These are phyloP conservation scores for Zosterops pallidus DNA, from an alignment of 2,113 vertebrate genomes.

Conservation along the genomic window DNA sequence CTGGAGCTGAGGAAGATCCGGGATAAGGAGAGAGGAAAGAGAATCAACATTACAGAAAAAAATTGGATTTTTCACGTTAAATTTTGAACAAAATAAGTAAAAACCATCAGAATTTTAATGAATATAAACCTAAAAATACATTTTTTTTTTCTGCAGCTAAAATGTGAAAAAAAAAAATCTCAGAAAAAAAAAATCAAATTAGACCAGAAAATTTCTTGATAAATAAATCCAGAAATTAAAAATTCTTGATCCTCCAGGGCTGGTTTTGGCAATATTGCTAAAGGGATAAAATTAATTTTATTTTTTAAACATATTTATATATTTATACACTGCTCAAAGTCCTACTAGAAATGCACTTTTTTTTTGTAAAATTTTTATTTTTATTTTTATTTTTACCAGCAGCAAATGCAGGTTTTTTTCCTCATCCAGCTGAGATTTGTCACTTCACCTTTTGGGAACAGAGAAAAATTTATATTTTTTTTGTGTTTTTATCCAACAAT, in stretches of 20 bases:
- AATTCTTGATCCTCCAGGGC: not conserved
- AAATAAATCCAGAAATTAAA: too few relatives aligned
- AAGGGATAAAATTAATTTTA: not conserved
- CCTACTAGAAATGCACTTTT: not conserved
- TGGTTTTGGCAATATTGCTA: not conserved
- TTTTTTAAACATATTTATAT: not conserved
- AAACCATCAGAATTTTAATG: not conserved
- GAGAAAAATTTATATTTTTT: not conserved
- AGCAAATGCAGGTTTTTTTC: not conserved
- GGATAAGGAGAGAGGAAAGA: not conserved
- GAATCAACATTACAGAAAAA: fast-evolving
- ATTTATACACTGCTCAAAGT: not conserved
- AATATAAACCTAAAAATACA: too few relatives aligned
- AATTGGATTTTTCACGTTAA: not conserved
- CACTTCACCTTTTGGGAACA: not conserved
- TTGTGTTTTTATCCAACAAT: not conserved
- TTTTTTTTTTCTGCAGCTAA: not conserved
- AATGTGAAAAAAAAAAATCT: not conserved
- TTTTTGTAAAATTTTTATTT: too few relatives aligned
- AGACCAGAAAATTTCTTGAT: not conserved
- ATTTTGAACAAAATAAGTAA: not conserved
- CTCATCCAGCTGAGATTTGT: not conserved
- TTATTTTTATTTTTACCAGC: not conserved
- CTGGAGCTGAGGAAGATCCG: not conserved
- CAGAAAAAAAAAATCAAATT: not conserved